Conservation (phyloP, 2,113 vertebrate genomes). For the Myiopsitta monachus region DNA sequence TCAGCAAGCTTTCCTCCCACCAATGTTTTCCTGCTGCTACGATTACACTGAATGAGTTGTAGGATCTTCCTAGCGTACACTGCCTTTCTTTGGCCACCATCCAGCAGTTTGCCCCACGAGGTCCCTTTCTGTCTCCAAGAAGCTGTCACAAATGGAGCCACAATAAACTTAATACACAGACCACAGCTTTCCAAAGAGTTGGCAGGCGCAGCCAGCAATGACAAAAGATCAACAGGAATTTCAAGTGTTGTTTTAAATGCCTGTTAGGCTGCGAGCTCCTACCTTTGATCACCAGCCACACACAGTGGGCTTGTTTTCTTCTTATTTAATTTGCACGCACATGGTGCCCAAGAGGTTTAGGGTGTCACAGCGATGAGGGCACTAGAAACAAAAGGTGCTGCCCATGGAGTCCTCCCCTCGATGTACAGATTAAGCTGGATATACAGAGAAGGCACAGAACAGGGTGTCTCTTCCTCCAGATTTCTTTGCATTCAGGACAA, state of each 20-base stretch:
- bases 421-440: not conserved
- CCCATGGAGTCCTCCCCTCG: not conserved
- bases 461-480: not conserved
- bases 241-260: conserved; percentile 35
- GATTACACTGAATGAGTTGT: not conserved
- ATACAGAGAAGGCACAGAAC: not conserved
- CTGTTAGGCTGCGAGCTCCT: not conserved
- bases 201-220: conserved; percentile 34
- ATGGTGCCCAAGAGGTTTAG: not conserved
- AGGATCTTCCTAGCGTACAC: not conserved
- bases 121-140: conserved; percentile 47
- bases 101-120: conserved; percentile 42
- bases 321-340: not conserved
- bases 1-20: not conserved
- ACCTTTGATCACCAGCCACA: conserved; percentile 16
- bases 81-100: conserved; percentile 47
- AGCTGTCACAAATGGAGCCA: conserved; percentile 55
- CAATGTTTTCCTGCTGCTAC: not conserved
- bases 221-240: conserved; percentile 46
- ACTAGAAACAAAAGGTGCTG: not conserved
- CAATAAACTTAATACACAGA: conserved; percentile 31
- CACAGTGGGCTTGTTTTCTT: not conserved
- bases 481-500: not conserved
- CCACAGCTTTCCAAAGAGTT: conserved; percentile 36
- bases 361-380: not conserved